Evolutionary conservation across 2,888 invertebrate genomes (phyloP).

Genomic region (Plebejus anna): DNA sequence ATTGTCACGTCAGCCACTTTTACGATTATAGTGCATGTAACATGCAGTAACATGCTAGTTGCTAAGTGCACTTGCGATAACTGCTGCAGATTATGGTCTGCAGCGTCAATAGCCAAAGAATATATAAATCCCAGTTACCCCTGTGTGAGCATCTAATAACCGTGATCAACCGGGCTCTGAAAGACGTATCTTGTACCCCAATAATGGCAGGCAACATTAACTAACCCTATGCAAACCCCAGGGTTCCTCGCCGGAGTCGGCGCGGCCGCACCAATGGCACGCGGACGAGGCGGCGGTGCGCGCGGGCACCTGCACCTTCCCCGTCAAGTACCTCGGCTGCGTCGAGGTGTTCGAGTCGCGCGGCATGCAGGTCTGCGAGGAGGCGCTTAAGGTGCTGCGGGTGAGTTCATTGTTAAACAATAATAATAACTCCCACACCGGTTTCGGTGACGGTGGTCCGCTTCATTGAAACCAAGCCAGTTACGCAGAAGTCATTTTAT

Average conservation of each 20-base stretch:
- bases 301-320: conserved; percentile 97
- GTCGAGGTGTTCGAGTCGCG: conserved; percentile 99
- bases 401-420: conserved; percentile 77
- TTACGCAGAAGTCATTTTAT: too few relatives aligned
- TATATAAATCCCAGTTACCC: too few relatives aligned
- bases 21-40: too few relatives aligned
- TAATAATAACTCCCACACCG: too few relatives aligned
- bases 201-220: background rate
- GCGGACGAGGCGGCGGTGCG: conserved; percentile 98
- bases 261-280: conserved; percentile 98
- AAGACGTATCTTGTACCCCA: too few relatives aligned
- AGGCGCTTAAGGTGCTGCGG: conserved; percentile 97
- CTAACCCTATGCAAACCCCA: background rate
- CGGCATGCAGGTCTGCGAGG: conserved; percentile 99
- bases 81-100: background rate
- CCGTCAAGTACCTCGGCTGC: conserved; percentile 99
- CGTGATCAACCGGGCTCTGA: too few relatives aligned
- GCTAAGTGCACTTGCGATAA: background rate
- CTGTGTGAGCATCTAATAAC: too few relatives aligned
- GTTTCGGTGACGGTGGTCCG: too few relatives aligned
- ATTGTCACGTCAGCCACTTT: too few relatives aligned
- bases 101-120: too few relatives aligned
- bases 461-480: too few relatives aligned
- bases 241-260: conserved; percentile 92
- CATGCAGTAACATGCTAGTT: too few relatives aligned